Evolutionary conservation across 37 sponge, comb jelly and placozoan species (phyloP).

Genomic region (Agelas oroides): DNA sequence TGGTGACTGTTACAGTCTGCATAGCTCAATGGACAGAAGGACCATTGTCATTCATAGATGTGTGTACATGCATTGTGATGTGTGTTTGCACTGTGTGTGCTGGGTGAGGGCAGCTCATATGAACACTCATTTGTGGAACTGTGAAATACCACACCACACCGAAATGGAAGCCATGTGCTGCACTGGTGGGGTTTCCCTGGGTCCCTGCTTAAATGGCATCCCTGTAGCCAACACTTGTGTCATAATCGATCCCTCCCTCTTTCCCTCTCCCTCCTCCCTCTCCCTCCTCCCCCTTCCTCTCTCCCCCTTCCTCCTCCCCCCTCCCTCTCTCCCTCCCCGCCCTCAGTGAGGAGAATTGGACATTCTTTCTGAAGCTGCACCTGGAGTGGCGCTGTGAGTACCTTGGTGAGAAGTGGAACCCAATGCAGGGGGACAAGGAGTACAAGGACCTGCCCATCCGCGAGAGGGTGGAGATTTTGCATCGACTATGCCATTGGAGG

Average conservation of each 20-base stretch:
- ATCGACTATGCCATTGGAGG: slow-evolving; percentile 84
- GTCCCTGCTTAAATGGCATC: neutral
- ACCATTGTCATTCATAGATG: no score
- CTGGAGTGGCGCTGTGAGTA: slow-evolving; percentile 81
- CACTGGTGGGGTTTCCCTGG: neutral
- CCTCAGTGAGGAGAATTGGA: slow-evolving; percentile 78
- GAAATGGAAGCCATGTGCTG: no score
- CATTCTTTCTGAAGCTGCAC: slow-evolving; percentile 76
- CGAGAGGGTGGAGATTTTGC: slow-evolving; percentile 68
- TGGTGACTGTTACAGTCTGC: no score
- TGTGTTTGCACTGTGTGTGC: no score
- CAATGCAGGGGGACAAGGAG: slow-evolving; percentile 48
- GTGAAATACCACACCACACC: no score
- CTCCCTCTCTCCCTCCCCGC: neutral
- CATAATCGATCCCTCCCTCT: neutral
- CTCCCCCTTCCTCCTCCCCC: neutral
- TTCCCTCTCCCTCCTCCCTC: no score
- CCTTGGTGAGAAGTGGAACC: slow-evolving; percentile 74
- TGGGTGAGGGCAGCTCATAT: no score
- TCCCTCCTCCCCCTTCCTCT: neutral
- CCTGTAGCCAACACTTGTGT: no score
- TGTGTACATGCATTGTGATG: no score
- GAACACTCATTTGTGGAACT: no score
- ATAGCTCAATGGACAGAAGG: no score
- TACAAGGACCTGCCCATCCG: slow-evolving; percentile 62